A percentile compares a stretch with the other conserved stretches of the same genome.
phyloP scores from a whole-genome alignment of 2,113 vertebrate species.

The Eonycteris spelaea region DNA sequence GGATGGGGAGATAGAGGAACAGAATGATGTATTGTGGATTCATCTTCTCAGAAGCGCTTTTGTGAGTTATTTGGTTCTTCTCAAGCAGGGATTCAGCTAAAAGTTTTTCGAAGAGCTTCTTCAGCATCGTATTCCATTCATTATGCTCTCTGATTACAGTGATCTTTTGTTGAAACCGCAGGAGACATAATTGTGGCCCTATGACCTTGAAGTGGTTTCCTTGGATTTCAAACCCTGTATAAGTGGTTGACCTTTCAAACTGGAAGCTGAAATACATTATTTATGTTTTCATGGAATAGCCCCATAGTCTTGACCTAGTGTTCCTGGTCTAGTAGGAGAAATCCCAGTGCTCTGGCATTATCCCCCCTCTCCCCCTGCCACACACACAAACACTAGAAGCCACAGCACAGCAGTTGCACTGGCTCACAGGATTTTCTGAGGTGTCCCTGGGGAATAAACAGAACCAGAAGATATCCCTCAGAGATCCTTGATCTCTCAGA shows the following conservation, averaged over 20 bases:
- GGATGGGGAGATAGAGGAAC: background rate
- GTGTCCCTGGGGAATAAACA: background rate
- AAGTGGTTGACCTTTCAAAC: conserved; percentile 61
- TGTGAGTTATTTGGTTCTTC: conserved; percentile 11
- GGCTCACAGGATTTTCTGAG: background rate
- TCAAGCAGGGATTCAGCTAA: conserved; percentile 8
- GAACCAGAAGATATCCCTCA: background rate
- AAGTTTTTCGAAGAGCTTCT: conserved; percentile 41
- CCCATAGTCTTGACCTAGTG: background rate
- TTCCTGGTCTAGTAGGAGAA: background rate
- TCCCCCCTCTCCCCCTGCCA: accelerated
- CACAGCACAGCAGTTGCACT: background rate
- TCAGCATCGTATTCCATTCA: conserved; percentile 31
- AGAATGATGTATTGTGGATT: background rate
- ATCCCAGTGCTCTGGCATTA: background rate
- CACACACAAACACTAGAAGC: background rate
- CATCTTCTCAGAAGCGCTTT: background rate
- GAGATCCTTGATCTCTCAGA: background rate
- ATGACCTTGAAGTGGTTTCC: conserved; percentile 71
- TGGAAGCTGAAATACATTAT: conserved; percentile 17
- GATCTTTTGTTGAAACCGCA: conserved; percentile 61
- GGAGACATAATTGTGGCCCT: conserved; percentile 60
- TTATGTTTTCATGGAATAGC: conserved; percentile 11
- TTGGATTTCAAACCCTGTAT: conserved; percentile 50
- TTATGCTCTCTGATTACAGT: conserved; percentile 52